These are phyloP conservation scores for Sympetrum striolatum DNA, from an alignment of 2,888 invertebrate species.

Conservation along the genomic window DNA sequence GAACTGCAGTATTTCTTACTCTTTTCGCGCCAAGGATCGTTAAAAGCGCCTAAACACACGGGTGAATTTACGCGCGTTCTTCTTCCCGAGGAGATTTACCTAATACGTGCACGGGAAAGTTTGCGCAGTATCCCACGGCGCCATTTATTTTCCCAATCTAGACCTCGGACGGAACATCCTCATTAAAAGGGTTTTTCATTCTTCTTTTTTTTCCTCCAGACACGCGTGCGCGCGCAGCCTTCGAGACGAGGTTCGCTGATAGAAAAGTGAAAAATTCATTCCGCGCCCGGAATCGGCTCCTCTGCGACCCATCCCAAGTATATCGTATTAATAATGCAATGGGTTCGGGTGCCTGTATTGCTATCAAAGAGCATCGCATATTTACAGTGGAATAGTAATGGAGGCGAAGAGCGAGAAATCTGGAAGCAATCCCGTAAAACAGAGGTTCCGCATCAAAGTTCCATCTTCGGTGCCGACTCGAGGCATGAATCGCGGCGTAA, in stretches of 20 bases:
- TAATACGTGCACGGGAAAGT: no score
- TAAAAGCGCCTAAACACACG: no score
- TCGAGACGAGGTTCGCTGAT: background rate
- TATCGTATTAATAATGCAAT: background rate
- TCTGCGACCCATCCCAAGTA: background rate
- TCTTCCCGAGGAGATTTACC: no score
- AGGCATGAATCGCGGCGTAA: background rate
- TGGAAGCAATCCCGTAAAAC: background rate
- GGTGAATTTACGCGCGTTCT: no score
- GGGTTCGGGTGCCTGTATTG: background rate
- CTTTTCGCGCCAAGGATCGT: no score
- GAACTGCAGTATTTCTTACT: no score
- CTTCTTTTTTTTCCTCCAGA: no score
- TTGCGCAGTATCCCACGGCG: no score
- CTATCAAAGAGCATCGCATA: background rate
- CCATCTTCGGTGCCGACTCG: background rate
- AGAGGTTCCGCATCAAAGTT: background rate
- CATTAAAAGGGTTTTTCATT: no score
- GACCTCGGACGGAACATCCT: no score
- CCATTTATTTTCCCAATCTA: no score
- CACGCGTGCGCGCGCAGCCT: background rate
- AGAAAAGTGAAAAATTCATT: background rate
- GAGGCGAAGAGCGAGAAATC: background rate
- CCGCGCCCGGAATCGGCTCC: background rate
- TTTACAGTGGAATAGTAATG: background rate